These are phyloP conservation scores for Amiota minor DNA, from an alignment of 2,888 invertebrate genomes.

Conservation along the genomic window DNA sequence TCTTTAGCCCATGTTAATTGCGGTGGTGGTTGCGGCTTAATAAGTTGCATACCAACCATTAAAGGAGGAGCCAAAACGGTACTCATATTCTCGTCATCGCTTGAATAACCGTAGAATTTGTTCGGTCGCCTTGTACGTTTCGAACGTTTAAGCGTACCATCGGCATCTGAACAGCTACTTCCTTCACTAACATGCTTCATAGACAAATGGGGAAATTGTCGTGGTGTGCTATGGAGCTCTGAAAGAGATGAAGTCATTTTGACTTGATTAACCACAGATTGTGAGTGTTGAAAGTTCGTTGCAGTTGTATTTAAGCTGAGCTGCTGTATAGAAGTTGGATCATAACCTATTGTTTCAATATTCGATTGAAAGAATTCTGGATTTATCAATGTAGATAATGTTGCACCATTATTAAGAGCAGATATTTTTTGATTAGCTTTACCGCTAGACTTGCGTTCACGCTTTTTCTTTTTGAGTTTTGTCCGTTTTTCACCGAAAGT, in stretches of 20 bases:
- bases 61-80: conserved; percentile 61
- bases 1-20: conserved; percentile 84
- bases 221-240: conserved; percentile 56
- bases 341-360: not conserved
- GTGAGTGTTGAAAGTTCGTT: not conserved
- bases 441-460: conserved; percentile 76
- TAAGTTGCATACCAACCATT: conserved; percentile 68
- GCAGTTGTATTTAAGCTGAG: not conserved
- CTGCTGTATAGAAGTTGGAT: not conserved
- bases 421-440: conserved; percentile 41
- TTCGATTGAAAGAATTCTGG: not conserved
- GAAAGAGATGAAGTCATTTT: conserved; percentile 28
- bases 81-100: conserved; percentile 83
- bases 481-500: conserved; percentile 68
- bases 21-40: conserved; percentile 78
- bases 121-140: conserved; percentile 88
- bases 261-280: not conserved
- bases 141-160: conserved; percentile 79
- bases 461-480: conserved; percentile 81
- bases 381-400: not conserved
- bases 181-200: conserved; percentile 65
- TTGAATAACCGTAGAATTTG: conserved; percentile 90
- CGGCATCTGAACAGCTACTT: conserved; percentile 76
- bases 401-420: conserved; percentile 42
- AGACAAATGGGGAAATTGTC: conserved; percentile 26